Evolutionary conservation across 1,140 invertebrate genomes (phyloP), one percentile per base, ranked within the genome.

Genomic region (Heliconius eleuchia): DNA sequence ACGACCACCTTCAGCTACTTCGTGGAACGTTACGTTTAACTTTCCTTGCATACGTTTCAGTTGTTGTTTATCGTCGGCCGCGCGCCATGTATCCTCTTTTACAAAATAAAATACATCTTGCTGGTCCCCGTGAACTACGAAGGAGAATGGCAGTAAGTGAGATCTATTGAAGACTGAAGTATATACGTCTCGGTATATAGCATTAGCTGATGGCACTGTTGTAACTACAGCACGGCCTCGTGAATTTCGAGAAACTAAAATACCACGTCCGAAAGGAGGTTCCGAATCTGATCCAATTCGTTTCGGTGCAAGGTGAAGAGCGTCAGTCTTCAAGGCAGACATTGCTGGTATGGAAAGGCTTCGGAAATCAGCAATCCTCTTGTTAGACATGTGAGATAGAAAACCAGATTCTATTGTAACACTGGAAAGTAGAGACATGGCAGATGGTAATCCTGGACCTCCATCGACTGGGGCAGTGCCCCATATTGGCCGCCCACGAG

Each of bases 91-190:
- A 80, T 98, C 97, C 86, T 98, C 97, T 91, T 99, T 99, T 1
- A 99, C 98, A 90, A 99, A 99, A 93, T 98, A 99, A 93, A 99
- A 99, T 16, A 98, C 97, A 88, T 99, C 98, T 89, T 98, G 98
- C 83, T 97, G 96, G 2, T 97, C 97, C 71, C 97, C 98, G 91
- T 99, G 98, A 16, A 98, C 97, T 2, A 98, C 97, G 85, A 98
- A 98, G 3, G 97, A 97, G 85, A 99, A 97, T 66, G 98, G 97
- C 66, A 99, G 94, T 82, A 99, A 96, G 86, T 97, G 97, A 0
- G 98, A 98, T 78, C 97, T 96, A 90, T 99, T 99, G 88, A 99
- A 98, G 1, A 99, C 98, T 2, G 98, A 98, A 1, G 98, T 98
- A 85, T 99, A 98, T 0, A 99, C 98, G 91, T 99, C 98, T n/a